Evolutionary conservation across 2,888 invertebrate genomes (phyloP).

Genomic region (Nomada flava): DNA sequence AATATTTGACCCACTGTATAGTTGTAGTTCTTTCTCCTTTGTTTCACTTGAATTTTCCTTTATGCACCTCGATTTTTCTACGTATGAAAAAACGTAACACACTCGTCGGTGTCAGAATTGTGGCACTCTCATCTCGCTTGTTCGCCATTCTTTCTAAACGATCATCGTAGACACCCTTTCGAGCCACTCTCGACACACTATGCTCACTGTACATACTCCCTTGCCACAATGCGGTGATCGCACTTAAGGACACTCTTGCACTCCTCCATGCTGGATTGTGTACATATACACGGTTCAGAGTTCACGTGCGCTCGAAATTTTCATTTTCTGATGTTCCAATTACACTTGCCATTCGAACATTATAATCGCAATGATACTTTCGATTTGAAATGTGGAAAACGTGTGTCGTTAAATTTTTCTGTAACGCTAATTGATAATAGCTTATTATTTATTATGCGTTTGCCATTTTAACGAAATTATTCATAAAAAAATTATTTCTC

Average conservation of each 20-base stretch:
- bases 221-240: slow-evolving; percentile 8
- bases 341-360: background rate
- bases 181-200: background rate
- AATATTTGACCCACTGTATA: no score
- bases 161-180: slow-evolving; percentile 6
- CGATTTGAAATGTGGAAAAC: background rate
- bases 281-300: background rate
- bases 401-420: no score
- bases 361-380: background rate
- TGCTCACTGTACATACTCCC: background rate
- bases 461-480: background rate
- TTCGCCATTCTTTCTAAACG: slow-evolving; percentile 7
- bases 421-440: background rate
- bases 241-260: slow-evolving; percentile 6
- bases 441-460: no score
- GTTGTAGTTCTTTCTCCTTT: background rate
- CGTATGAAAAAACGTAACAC: background rate
- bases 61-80: no score
- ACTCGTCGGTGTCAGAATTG: background rate
- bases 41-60: background rate
- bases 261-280: background rate
- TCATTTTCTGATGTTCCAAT: background rate
- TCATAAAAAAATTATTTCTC: background rate
- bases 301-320: background rate
- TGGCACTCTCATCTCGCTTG: background rate